A percentile compares a stretch with the other conserved stretches of the same genome.
phyloP scores from a whole-genome alignment of 2,113 vertebrate genomes.

The Heterotilapia buettikoferi region DNA sequence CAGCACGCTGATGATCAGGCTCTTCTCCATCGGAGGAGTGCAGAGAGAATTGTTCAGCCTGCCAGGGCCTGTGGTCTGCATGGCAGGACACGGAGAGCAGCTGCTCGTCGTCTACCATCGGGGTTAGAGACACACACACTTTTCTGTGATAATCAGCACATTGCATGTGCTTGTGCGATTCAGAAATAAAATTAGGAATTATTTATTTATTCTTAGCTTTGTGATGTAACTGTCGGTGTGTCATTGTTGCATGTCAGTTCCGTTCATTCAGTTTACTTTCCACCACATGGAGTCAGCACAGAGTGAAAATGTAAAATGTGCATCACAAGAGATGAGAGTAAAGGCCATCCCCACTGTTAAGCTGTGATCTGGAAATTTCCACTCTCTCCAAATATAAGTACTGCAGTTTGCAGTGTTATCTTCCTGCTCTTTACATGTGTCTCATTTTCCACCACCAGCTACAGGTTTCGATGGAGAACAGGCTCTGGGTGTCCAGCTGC shows the following conservation, averaged over 20 bases:
- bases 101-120: conserved; percentile 84
- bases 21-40: conserved; percentile 87
- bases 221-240: background rate
- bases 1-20: conserved; percentile 72
- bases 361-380: background rate
- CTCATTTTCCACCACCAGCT: conserved; percentile 56
- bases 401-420: background rate
- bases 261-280: background rate
- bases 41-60: conserved; percentile 90
- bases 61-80: conserved; percentile 85
- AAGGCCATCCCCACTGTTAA: background rate
- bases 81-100: conserved; percentile 89
- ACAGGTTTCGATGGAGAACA: conserved; percentile 92
- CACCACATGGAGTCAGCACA: background rate
- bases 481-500: conserved; percentile 85
- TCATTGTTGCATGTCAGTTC: background rate
- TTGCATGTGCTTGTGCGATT: background rate
- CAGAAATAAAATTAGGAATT: background rate
- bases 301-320: background rate
- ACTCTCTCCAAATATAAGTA: background rate
- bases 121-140: conserved; percentile 65
- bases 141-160: background rate
- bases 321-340: background rate
- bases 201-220: background rate
- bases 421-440: background rate